A percentile compares a stretch with the other conserved stretches of the same genome.
Evolutionary conservation across 2,888 invertebrate genomes (phyloP).

Genomic region (Schizaphis graminum): DNA sequence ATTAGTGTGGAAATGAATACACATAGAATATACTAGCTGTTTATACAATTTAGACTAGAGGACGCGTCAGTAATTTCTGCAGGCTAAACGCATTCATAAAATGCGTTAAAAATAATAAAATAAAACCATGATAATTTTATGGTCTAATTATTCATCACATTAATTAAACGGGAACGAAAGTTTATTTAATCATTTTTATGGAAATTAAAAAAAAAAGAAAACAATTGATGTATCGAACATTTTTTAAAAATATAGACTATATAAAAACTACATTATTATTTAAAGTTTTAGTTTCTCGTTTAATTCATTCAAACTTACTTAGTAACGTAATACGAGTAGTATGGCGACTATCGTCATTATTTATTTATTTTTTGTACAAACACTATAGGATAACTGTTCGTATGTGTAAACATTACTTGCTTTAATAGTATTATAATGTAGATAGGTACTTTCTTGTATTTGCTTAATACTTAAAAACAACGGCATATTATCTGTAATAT

Average conservation of each 20-base stretch:
- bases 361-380: neutral
- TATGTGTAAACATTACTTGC: neutral
- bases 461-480: neutral
- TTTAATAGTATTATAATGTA: neutral
- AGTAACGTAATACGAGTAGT: no score
- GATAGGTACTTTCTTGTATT: neutral
- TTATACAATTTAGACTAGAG: neutral
- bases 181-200: constrained; percentile 21
- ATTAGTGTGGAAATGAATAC: constrained; percentile 48
- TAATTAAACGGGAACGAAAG: constrained; percentile 54
- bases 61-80: constrained; percentile 51
- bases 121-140: constrained; percentile 42
- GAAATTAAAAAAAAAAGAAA: constrained; percentile 39
- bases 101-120: constrained; percentile 21
- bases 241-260: neutral
- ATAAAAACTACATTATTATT: neutral
- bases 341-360: neutral
- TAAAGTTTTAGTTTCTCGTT: neutral
- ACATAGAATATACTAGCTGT: neutral
- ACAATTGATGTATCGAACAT: constrained; percentile 2
- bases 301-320: neutral
- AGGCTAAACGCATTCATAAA: constrained; percentile 9
- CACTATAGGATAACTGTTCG: neutral
- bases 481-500: neutral
- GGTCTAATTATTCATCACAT: constrained; percentile 51